phyloP scores from a whole-genome alignment of 2,113 vertebrate genomes.

The Megaceryle torquata region DNA sequence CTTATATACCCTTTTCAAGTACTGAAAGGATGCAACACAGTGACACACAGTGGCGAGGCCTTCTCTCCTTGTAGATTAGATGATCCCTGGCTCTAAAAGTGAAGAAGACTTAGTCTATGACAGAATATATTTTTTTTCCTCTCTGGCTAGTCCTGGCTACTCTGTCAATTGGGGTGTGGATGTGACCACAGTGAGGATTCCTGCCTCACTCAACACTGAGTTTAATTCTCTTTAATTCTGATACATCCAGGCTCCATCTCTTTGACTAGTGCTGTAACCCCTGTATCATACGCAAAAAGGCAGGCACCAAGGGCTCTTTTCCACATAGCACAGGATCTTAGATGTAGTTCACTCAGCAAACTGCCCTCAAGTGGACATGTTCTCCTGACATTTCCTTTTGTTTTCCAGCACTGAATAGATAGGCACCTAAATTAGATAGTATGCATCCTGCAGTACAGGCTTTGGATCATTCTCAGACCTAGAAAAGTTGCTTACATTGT shows the following conservation, averaged over 20 bases:
- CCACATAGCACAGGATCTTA: rapidly evolving
- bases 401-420: neutral
- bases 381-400: neutral
- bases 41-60: no score
- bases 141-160: neutral
- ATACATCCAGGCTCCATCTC: neutral
- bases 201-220: neutral
- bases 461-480: neutral
- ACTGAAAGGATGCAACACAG: no score
- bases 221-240: neutral
- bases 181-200: neutral
- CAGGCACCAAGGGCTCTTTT: neutral
- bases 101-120: neutral
- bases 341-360: neutral
- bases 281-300: neutral
- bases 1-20: no score
- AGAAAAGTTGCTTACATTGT: neutral
- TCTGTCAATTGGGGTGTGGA: neutral
- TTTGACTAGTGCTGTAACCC: neutral
- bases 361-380: neutral
- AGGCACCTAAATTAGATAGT: neutral
- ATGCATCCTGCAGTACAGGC: neutral
- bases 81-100: neutral
- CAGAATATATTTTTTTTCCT: neutral
- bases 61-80: neutral